Percentiles rank a stretch among this genome's conserved stretches.
phyloP scores from a whole-genome alignment of 2,888 invertebrate genomes.

The Bruchidius siliquastri region DNA sequence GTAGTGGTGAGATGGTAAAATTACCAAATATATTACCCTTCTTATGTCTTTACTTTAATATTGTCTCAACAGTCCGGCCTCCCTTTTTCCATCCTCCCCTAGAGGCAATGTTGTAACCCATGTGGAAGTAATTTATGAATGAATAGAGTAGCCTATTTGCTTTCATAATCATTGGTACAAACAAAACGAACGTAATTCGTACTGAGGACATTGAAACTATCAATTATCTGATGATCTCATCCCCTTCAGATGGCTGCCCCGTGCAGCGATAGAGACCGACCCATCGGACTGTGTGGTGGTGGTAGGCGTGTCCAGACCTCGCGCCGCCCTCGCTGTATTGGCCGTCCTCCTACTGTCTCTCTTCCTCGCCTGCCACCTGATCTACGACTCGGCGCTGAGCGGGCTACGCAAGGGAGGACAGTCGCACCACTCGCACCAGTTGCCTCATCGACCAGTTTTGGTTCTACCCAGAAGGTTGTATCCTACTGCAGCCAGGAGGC shows the following conservation, averaged over 20 bases:
- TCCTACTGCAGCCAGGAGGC: conserved; percentile 59
- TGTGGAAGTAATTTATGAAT: too few relatives aligned
- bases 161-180: too few relatives aligned
- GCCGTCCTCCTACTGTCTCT: conserved; percentile 76
- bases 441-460: conserved; percentile 31
- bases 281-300: conserved; percentile 80
- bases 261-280: conserved; percentile 79
- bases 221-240: too few relatives aligned
- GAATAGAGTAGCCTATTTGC: too few relatives aligned
- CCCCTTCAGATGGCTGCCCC: conserved; percentile 69
- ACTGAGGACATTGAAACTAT: too few relatives aligned
- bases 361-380: conserved; percentile 79
- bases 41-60: too few relatives aligned
- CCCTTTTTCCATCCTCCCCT: too few relatives aligned
- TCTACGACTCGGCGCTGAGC: conserved; percentile 80
- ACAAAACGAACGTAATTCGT: too few relatives aligned
- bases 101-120: too few relatives aligned
- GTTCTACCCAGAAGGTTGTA: conserved; percentile 44
- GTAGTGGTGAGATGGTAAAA: too few relatives aligned
- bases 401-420: conserved; percentile 59
- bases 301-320: conserved; percentile 79
- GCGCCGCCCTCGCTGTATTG: conserved; percentile 75
- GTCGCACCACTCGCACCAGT: conserved; percentile 21
- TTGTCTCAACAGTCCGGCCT: too few relatives aligned
- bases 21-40: too few relatives aligned